Base-by-base conservation (phyloP, 2,113 vertebrate genomes). In the Eretmochelys imbricata region DNA sequence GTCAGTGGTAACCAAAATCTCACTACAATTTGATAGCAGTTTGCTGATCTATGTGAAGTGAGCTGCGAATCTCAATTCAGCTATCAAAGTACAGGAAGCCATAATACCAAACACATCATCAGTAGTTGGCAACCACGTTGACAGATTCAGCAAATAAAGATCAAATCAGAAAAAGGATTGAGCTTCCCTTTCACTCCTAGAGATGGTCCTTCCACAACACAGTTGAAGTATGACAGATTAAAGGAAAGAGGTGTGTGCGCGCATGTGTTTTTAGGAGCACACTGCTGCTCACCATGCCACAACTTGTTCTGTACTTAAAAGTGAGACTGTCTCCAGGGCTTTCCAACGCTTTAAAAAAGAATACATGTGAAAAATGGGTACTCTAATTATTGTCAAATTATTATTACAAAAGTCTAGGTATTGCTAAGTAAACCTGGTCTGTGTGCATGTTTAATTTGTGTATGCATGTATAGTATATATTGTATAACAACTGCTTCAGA, bases 181-280 rank as follows among this genome's bases (percentile, higher is more conserved):
- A 80, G 54, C 31, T 46, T 0, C 0, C 0, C 38, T 82, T 91
- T 16, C 51, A 35, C 10, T 1, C 1, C 82, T 31, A 22, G 5
- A 35, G 22, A 20, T 1, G 0, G 10, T 62, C 9, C 17, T 17
- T 87, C 80, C n/a, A 82, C 82, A 17, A 50, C n/a, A 5, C 1
- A 82, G 80, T 38, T 72, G n/a, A 49, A 80, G 81, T 14, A 51
- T 65, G 42, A 27, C 42, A 57, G 27, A 88, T 25, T 62, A 42
- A 54, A 51, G 27, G 81, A 17, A n/a, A 22, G 25, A 86, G 11
- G 17, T 8, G 48, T 29, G 55, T 42, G 4, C 3, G 5, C 11
- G 31, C 16, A 7, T 65, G 25, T 69, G 35, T 31, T 16, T n/a
- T 54, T 27, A 25, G 59, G 42, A 62, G 24, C 3, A 11, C 38